Percentiles rank a stretch among this genome's conserved stretches.
Evolutionary conservation across 30 jellyfish, hydroid and myxozoan species (phyloP).

Genomic region (Rhopilema esculentum): DNA sequence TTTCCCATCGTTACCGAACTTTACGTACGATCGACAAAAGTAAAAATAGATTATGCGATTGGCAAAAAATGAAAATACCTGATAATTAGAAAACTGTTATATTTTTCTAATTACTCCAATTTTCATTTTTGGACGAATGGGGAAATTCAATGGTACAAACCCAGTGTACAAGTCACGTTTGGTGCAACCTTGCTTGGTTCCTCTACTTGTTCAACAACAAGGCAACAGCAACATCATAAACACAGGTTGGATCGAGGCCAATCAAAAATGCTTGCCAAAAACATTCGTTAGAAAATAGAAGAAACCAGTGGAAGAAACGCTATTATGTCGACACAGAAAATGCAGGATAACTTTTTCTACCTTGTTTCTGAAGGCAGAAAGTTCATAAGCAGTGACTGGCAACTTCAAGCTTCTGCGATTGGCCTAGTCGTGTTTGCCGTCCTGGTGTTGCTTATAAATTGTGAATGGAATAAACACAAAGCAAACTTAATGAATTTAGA

Average conservation of each 20-base stretch:
- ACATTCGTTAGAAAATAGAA: background rate
- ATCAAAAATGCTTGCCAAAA: background rate
- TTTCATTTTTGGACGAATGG: too few relatives aligned
- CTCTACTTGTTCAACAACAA: background rate
- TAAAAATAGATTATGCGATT: too few relatives aligned
- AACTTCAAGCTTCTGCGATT: constrained; percentile 49
- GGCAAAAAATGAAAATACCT: too few relatives aligned
- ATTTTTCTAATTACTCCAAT: too few relatives aligned
- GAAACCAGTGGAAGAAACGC: too few relatives aligned
- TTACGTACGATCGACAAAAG: too few relatives aligned
- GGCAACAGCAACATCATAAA: background rate
- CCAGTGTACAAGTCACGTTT: too few relatives aligned
- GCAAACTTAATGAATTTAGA: constrained; percentile 39
- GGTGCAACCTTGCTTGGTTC: too few relatives aligned
- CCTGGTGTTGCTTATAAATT: constrained; percentile 26
- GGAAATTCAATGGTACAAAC: too few relatives aligned
- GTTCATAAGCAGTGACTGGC: constrained; percentile 57
- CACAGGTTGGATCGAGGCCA: background rate
- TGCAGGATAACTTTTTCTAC: background rate
- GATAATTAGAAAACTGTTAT: too few relatives aligned
- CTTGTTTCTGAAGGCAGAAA: background rate
- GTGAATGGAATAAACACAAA: constrained; percentile 65
- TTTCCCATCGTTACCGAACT: too few relatives aligned
- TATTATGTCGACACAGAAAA: background rate
- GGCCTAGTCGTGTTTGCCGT: constrained; percentile 21